These are phyloP conservation scores for Anoplius nigerrimus DNA, from an alignment of 2,888 invertebrate genomes.

Conservation along the genomic window DNA sequence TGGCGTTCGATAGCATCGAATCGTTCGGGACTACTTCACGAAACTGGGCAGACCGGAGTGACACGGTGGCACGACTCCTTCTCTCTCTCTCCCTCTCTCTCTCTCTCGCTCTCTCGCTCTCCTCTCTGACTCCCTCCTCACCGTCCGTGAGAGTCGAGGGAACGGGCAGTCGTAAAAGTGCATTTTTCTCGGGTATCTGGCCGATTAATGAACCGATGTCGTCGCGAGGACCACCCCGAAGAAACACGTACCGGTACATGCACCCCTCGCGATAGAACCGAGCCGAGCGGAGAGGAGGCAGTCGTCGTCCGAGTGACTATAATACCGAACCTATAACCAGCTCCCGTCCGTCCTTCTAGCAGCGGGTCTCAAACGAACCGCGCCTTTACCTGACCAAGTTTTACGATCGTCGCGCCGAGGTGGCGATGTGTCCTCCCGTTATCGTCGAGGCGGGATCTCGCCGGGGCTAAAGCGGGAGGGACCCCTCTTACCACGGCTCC, in stretches of 20 bases:
- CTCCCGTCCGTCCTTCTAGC: slow-evolving; percentile 63
- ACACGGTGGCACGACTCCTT: background rate
- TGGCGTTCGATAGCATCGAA: slow-evolving; percentile 17
- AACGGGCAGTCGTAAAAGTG: slow-evolving; percentile 55
- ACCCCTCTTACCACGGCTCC: slow-evolving; percentile 53
- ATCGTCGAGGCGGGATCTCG: slow-evolving; percentile 70
- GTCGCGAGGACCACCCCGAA: slow-evolving; percentile 70
- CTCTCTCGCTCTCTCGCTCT: slow-evolving; percentile 2
- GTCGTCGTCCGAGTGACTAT: slow-evolving; percentile 54
- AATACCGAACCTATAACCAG: slow-evolving; percentile 67
- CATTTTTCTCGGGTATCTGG: slow-evolving; percentile 69
- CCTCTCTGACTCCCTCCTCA: background rate
- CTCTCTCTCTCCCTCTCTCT: slow-evolving; percentile 1
- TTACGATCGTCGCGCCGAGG: slow-evolving; percentile 75
- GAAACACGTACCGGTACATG: slow-evolving; percentile 56
- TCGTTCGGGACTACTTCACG: slow-evolving; percentile 13
- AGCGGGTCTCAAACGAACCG: slow-evolving; percentile 67
- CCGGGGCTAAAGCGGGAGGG: slow-evolving; percentile 51
- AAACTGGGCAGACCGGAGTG: slow-evolving; percentile 16
- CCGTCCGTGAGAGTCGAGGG: slow-evolving; percentile 6
- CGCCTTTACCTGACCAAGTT: slow-evolving; percentile 73
- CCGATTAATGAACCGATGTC: slow-evolving; percentile 74
- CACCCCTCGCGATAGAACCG: slow-evolving; percentile 49
- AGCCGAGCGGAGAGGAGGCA: slow-evolving; percentile 26
- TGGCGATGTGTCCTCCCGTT: slow-evolving; percentile 74